Base-by-base conservation (phyloP, 2,888 invertebrate genomes). In the Drosophila mettleri region DNA sequence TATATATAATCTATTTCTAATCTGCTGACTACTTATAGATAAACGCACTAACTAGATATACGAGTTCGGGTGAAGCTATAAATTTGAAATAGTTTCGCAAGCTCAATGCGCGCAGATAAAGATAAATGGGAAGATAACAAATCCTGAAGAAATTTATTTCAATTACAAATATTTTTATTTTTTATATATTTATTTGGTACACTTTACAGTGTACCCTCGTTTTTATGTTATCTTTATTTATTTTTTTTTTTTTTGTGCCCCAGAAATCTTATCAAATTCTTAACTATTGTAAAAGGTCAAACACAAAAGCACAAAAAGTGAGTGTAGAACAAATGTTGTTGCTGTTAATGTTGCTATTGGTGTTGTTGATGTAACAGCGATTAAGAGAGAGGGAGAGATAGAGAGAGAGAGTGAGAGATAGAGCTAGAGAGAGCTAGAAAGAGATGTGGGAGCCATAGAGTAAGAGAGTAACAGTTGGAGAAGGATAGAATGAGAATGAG, bases 301-400 rank as follows among this genome's bases (percentile, higher is more conserved):
- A 33, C 16, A 14, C 16, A n/a, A 36, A 18, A 41, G n/a, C 49
- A n/a, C 22, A 55, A 12, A 22, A n/a, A 4, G n/a, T n/a, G 22
- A 60, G 43, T 57, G 59, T 60, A 60, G 38, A 58, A 20, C 34
- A 16, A 5, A 12, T 43, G 43, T 24, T n/a, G 22, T 24, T 43
- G 24, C 22, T 57, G 10, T 51, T 60, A 27, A 43, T 69, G 31
- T 66, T 72, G 58, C 69, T 54, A 31, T 18, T 12, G 16, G 8
- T 14, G 22, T 24, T 41, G 22, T n/a, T 16, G 12, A 2, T 18
- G 24, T 14, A 24, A 43, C 8, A 24, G 3, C 1, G 2, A 4
- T 24, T 2, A 43, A n/a, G 2, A 45, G 27, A 9, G 3, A 45
- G 27, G 5, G 3, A 6, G 12, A 41, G n/a, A 16, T 3, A 1